Evolutionary conservation across 1,140 invertebrate species (phyloP).

Genomic region (Ylistrum balloti): DNA sequence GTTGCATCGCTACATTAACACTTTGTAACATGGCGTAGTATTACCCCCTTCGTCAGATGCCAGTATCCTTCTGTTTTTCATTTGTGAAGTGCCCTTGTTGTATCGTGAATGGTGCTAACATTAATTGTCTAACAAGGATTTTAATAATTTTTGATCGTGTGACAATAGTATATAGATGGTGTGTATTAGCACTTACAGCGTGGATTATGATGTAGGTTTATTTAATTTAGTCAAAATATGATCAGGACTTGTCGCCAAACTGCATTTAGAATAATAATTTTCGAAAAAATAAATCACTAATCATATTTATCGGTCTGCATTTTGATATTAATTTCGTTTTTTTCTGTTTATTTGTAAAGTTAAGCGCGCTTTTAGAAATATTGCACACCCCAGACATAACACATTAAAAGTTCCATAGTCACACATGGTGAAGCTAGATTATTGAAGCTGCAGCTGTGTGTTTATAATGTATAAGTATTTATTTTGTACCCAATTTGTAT

Average conservation of each 20-base stretch:
- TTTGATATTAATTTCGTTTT: too few relatives aligned
- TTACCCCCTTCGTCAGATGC: background rate
- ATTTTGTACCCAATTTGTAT: too few relatives aligned
- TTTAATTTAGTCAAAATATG: background rate
- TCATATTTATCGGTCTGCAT: background rate
- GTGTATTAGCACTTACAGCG: background rate
- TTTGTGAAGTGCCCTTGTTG: conserved; percentile 36
- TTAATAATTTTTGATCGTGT: too few relatives aligned
- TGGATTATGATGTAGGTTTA: background rate
- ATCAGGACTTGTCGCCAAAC: background rate
- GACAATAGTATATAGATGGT: background rate
- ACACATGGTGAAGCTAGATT: too few relatives aligned
- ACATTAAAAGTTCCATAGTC: too few relatives aligned
- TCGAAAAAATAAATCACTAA: background rate
- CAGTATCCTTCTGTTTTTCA: background rate
- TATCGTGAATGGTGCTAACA: conserved; percentile 10
- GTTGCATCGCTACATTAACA: too few relatives aligned
- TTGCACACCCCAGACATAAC: too few relatives aligned
- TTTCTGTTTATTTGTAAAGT: too few relatives aligned
- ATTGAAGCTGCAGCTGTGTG: too few relatives aligned
- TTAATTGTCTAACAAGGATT: background rate
- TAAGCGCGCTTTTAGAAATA: too few relatives aligned
- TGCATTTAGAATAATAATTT: background rate
- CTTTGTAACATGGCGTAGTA: background rate
- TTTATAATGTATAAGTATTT: too few relatives aligned